Evolutionary conservation across 2,113 vertebrate genomes (phyloP).

Genomic region (Antechinus stuartii): DNA sequence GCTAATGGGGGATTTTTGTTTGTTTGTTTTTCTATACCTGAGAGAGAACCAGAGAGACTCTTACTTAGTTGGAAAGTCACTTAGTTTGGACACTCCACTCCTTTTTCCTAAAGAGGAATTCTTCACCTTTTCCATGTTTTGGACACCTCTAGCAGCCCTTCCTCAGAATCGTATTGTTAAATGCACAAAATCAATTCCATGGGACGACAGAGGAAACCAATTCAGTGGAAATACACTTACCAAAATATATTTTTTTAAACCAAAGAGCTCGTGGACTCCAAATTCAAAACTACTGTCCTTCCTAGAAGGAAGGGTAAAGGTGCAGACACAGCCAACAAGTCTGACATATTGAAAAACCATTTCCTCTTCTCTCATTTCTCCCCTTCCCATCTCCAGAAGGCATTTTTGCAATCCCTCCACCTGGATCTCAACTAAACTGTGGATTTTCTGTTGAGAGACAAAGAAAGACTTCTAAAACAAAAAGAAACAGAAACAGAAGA

Average conservation of each 20-base stretch:
- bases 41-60: neutral
- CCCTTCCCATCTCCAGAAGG: slow-evolving; percentile 20
- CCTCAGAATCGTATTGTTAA: neutral
- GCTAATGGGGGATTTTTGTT: neutral
- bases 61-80: neutral
- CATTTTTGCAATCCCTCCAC: slow-evolving; percentile 14
- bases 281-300: neutral
- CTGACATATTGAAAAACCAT: neutral
- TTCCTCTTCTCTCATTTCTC: neutral
- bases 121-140: neutral
- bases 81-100: neutral
- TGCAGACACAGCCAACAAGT: neutral
- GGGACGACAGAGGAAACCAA: neutral
- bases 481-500: slow-evolving; percentile 9
- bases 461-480: neutral
- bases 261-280: neutral
- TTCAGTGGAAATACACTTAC: neutral
- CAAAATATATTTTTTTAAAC: neutral
- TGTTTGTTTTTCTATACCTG: neutral
- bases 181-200: neutral
- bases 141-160: neutral
- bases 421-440: slow-evolving; percentile 34
- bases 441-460: slow-evolving; percentile 7
- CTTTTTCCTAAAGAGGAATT: neutral
- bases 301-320: neutral